These are phyloP conservation scores for Dascillus cervinus DNA, from an alignment of 2,888 invertebrate genomes.

Conservation along the genomic window DNA sequence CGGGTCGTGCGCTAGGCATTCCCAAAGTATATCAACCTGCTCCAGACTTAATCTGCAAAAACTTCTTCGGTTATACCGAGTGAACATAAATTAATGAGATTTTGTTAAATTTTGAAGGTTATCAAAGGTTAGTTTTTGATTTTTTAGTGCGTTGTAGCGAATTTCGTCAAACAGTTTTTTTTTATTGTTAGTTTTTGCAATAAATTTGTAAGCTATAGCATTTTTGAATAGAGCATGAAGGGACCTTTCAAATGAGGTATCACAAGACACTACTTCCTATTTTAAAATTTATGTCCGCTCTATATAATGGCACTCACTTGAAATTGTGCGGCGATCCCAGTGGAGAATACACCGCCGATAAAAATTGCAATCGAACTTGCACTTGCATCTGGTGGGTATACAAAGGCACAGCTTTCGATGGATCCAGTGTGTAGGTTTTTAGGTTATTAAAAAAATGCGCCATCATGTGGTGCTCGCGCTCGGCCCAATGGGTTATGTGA, in stretches of 20 bases:
- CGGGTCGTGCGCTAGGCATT: conserved; percentile 75
- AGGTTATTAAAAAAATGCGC: conserved; percentile 84
- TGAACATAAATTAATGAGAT: too few species aligned
- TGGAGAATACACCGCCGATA: conserved; percentile 86
- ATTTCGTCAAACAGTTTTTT: too few species aligned
- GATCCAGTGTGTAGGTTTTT: conserved; percentile 57
- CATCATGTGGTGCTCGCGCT: conserved; percentile 89
- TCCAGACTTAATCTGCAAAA: conserved; percentile 63
- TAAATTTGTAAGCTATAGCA: too few species aligned
- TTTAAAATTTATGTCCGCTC: too few species aligned
- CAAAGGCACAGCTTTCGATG: conserved; percentile 38
- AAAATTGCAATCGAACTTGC: conserved; percentile 84
- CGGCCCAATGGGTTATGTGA: conserved; percentile 87
- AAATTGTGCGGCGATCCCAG: conserved; percentile 85
- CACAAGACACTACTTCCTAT: too few species aligned
- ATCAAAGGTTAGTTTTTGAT: too few species aligned
- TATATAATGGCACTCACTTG: conserved; percentile 56
- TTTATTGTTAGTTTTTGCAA: too few species aligned
- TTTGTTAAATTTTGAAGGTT: too few species aligned
- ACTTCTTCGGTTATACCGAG: too few species aligned
- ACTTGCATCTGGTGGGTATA: conserved; percentile 80
- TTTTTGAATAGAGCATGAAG: too few species aligned
- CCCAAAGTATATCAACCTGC: conserved; percentile 88
- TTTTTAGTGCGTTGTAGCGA: too few species aligned
- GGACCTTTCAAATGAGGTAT: too few species aligned